Base-by-base conservation (phyloP, 2,113 vertebrate genomes). In the Globicephala melas region DNA sequence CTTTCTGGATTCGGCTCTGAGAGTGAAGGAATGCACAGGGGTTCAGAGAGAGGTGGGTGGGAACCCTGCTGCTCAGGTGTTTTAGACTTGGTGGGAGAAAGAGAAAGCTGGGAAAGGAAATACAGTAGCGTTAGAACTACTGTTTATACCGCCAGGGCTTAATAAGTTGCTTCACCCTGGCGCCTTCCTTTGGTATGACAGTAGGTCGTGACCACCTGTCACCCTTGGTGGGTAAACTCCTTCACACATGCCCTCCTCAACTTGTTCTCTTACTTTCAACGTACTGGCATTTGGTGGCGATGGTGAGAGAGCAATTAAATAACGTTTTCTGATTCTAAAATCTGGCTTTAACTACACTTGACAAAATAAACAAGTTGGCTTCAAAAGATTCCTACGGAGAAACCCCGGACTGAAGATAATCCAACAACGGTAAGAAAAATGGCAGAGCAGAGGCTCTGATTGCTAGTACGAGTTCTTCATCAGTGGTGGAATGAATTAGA, bases 241-340 rank as follows among this genome's bases (percentile, higher is more conserved):
- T 67, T 36, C n/a, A 23, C 28, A 36, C 2, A 0, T 25, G 60
- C 58, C 5, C 6, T 31, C 13, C 25, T 83, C 9, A 6, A 7
- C 26, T 68, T 21, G 28, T 21, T 44, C 25, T 62, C 87, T 82
- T 70, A 38, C 68, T 80, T 87, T 87, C 73, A 86, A 68, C 20
- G 41, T 18, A 53, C 20, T 13, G 6, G 31, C 77, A 92, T 83
- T 58, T 18, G 38, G 28, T 38, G 55, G 77, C 1, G 47, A 44
- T 15, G 17, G 50, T 4, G 71, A 25, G 38, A 14, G 12, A 4
- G 10, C 47, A 47, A 23, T 68, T 47, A 84, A 86, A 79, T 85
- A 6, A 96, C 82, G 33, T 58, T 44, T 95, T 91, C 41, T 95
- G 10, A 86, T 77, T 93, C n/a, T 96, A 84, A 96, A 95, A 65